These are phyloP conservation scores for Whitmania pigra DNA, from an alignment of 1,140 invertebrate genomes.

Conservation along the genomic window DNA sequence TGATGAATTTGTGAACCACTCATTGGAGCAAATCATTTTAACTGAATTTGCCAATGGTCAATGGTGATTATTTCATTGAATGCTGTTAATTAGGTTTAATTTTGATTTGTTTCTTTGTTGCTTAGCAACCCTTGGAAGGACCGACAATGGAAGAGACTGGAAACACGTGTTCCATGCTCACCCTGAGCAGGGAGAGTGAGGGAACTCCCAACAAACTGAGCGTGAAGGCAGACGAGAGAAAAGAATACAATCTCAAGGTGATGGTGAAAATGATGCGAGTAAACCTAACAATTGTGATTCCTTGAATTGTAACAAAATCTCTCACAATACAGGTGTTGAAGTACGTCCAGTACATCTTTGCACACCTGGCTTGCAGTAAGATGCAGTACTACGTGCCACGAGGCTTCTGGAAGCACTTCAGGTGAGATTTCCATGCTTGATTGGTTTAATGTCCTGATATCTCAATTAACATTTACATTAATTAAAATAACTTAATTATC, in stretches of 20 bases:
- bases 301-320: neutral
- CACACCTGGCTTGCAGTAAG: constrained; percentile 85
- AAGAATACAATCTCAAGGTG: constrained; percentile 73
- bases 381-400: constrained; percentile 91
- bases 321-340: constrained; percentile 61
- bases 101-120: too few relatives aligned
- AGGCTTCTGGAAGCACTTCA: constrained; percentile 94
- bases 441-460: too few relatives aligned
- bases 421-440: constrained; percentile 48
- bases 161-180: constrained; percentile 31
- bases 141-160: constrained; percentile 34
- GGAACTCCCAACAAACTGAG: constrained; percentile 17
- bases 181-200: neutral
- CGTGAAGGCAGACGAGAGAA: constrained; percentile 44
- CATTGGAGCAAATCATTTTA: neutral
- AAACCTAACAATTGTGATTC: neutral
- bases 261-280: neutral
- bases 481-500: too few relatives aligned
- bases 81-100: too few relatives aligned
- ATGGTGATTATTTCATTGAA: too few relatives aligned
- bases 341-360: constrained; percentile 94
- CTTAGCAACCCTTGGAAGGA: constrained; percentile 29
- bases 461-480: too few relatives aligned
- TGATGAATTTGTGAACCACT: neutral
- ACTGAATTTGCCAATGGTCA: too few relatives aligned